Base-by-base conservation (phyloP, 2,888 invertebrate genomes). In the Melipona bicolor region DNA sequence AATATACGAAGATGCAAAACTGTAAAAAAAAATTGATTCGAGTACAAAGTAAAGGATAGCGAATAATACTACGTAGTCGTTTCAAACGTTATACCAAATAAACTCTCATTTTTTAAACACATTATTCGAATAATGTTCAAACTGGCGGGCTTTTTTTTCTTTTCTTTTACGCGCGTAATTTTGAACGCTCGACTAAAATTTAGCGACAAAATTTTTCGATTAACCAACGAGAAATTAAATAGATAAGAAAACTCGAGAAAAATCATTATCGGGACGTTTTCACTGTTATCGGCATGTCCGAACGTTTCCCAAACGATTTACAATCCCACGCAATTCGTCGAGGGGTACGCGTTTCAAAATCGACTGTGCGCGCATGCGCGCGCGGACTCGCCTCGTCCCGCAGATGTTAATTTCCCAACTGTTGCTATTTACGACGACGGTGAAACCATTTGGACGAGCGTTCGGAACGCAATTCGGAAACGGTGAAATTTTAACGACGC, bases 381-480 rank as follows among this genome's bases (percentile, higher is more conserved):
- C 15, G 17, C n/a, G 71, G 43, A 62, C 72, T 78, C 75, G 75
- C 83, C 43, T 75, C 83, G 68, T 24, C 75, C 64, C 64, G 78
- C 85, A 85, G 85, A 85, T 85, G 85, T 81, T 85, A 85, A 85
- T 85, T 85, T 85, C 81, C 85, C 85, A 85, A 85, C 85, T 85
- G 85, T 85, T 85, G 85, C 85, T 85, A 85, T 85, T 85, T 85
- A 85, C 85, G 85, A 85, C 85, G 85, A 78, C 85, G 68, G 52
- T 56, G 85, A 81, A 81, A 78, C 81, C 85, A 70, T 85, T 85
- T 68, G 78, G 71, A 64, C 81, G 69, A 62, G 54, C 67, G 52
- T 68, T 64, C 52, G 67, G 69, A 62, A 49, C 72, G 71, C 50
- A 75, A 79, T 52, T 62, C 70, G 77, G 73, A 77, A 73, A 83